phyloP scores from a whole-genome alignment of 2,888 invertebrate species.

The Trachelus tabidus region DNA sequence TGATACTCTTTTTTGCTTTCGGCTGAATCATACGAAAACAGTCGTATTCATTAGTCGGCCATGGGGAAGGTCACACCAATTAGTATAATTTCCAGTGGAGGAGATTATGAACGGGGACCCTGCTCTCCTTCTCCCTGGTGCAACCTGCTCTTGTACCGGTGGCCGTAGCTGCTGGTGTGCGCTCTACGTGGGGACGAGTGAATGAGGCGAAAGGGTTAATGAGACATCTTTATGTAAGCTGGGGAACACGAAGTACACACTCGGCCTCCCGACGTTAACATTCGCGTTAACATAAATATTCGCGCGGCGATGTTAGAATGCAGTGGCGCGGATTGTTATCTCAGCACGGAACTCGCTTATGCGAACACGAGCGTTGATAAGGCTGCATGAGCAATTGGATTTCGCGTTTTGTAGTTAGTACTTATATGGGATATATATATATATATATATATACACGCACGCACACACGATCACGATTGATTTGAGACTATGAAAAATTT shows the following conservation, averaged over 20 bases:
- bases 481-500: background rate
- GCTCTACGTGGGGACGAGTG: background rate
- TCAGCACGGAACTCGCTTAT: conserved; percentile 16
- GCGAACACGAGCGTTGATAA: conserved; percentile 2
- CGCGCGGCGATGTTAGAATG: background rate
- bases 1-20: background rate
- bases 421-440: background rate
- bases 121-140: background rate
- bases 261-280: conserved; percentile 31
- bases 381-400: background rate
- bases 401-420: background rate
- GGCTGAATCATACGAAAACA: background rate
- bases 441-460: no score
- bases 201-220: conserved; percentile 22
- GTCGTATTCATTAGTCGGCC: background rate
- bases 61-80: background rate
- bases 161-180: background rate
- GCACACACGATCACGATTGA: background rate
- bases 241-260: background rate
- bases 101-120: background rate
- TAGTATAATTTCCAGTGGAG: background rate
- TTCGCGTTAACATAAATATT: conserved; percentile 17
- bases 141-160: background rate
- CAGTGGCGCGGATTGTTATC: conserved; percentile 20
- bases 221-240: conserved; percentile 31